These are phyloP conservation scores for Biston stratarius DNA, from an alignment of 2,888 invertebrate species.

Conservation along the genomic window DNA sequence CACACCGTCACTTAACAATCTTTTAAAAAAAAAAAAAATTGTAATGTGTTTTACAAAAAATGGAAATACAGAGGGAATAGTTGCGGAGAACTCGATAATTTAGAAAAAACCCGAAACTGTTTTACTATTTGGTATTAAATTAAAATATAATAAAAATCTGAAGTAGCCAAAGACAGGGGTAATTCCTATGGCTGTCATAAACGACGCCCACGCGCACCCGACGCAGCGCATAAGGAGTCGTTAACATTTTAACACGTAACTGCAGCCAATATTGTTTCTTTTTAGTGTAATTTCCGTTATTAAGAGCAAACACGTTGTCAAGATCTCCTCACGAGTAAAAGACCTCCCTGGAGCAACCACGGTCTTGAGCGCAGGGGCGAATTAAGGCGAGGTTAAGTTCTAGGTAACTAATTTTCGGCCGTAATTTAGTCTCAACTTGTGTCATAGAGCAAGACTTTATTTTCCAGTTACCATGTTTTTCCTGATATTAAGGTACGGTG, in stretches of 20 bases:
- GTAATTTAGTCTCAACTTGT: too few species aligned
- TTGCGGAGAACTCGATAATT: too few species aligned
- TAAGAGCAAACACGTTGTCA: conserved; percentile 35
- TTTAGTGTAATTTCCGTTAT: conserved; percentile 28
- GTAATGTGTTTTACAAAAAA: too few species aligned
- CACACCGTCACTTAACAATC: too few species aligned
- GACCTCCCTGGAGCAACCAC: conserved; percentile 68
- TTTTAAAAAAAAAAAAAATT: too few species aligned
- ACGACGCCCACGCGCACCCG: conserved; percentile 20
- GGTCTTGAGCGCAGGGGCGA: conserved; percentile 52
- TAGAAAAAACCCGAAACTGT: too few species aligned
- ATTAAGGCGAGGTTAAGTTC: conserved; percentile 30
- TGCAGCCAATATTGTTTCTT: conserved; percentile 26
- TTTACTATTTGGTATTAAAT: too few species aligned
- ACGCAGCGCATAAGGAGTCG: conserved; percentile 15
- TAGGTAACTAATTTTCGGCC: too few species aligned
- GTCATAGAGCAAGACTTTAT: too few species aligned
- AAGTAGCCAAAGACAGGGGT: not conserved
- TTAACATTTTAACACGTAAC: conserved; percentile 29
- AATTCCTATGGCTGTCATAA: conserved; percentile 2
- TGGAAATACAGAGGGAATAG: too few species aligned
- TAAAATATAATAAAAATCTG: not conserved
- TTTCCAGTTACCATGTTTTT: too few species aligned
- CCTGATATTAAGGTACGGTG: too few species aligned
- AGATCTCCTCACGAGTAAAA: conserved; percentile 53